These are phyloP conservation scores for Miichthys miiuy DNA, from an alignment of 2,797 vertebrate species.

Conservation along the genomic window DNA sequence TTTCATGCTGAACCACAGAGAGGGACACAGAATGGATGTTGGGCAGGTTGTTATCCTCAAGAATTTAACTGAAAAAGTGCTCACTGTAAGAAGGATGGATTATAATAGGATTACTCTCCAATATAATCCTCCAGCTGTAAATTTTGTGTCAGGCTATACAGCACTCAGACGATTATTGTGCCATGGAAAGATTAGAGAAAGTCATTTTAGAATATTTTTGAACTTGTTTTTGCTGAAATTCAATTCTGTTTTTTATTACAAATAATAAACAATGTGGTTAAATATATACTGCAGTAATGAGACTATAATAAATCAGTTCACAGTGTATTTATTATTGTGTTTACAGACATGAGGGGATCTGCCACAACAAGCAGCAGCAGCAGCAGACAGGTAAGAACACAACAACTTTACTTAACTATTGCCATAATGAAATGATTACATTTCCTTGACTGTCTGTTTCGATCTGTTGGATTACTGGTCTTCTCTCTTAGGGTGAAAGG, in stretches of 20 bases:
- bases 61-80: constrained; percentile 48
- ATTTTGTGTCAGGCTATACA: constrained; percentile 16
- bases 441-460: background rate
- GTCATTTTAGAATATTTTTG: background rate
- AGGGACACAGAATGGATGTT: background rate
- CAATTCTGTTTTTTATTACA: background rate
- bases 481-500: background rate
- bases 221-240: background rate
- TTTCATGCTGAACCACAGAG: background rate
- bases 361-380: constrained; percentile 1
- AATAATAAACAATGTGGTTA: background rate
- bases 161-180: constrained; percentile 44
- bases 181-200: constrained; percentile 7
- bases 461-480: background rate
- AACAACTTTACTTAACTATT: background rate
- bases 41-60: constrained; percentile 34
- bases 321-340: constrained; percentile 13
- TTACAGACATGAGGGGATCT: constrained; percentile 44
- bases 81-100: constrained; percentile 34
- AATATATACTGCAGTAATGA: background rate
- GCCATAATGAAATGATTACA: background rate
- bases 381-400: constrained; percentile 60
- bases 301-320: background rate
- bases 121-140: constrained; percentile 51
- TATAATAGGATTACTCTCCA: constrained; percentile 59